Percentiles rank a stretch among this genome's conserved stretches.
Conservation (phyloP, 30 jellyfish, hydroid and myxozoan genomes). For the Aurelia sp. region DNA sequence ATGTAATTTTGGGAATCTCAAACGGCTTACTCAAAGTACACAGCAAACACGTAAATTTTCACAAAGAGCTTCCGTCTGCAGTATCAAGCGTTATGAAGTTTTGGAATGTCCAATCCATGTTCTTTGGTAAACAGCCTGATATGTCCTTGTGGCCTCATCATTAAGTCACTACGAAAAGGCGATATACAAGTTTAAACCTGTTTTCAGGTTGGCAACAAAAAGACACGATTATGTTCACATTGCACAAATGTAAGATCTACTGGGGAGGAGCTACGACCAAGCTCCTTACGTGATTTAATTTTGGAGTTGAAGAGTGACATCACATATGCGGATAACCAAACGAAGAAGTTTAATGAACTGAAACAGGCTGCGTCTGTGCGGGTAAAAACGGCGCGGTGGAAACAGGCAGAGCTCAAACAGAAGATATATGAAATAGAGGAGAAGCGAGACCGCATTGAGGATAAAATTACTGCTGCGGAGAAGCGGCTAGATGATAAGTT, state of each 20-base stretch:
- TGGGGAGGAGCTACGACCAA: slow-evolving; percentile 43
- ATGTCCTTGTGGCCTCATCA: neutral
- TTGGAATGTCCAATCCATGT: slow-evolving; percentile 14
- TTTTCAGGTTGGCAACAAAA: slow-evolving; percentile 35
- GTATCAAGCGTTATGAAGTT: too few species aligned
- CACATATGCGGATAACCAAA: neutral
- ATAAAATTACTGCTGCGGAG: slow-evolving; percentile 17
- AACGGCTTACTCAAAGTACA: too few species aligned
- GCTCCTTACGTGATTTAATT: slow-evolving; percentile 25
- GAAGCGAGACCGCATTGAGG: slow-evolving; percentile 33
- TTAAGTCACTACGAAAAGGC: neutral
- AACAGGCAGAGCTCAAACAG: slow-evolving; percentile 30
- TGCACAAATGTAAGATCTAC: slow-evolving; percentile 43
- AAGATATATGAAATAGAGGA: slow-evolving; percentile 12
- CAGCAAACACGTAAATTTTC: too few species aligned
- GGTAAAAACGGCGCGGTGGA: slow-evolving; percentile 25
- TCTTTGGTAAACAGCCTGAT: slow-evolving; percentile 43
- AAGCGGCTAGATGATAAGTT: slow-evolving; percentile 2
- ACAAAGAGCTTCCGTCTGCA: too few species aligned
- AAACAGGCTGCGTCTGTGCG: slow-evolving; percentile 15
- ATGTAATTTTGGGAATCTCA: neutral
- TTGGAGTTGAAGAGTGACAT: slow-evolving; percentile 16
- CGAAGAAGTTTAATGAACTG: slow-evolving; percentile 1
- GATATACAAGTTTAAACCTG: neutral
- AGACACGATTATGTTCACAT: slow-evolving; percentile 16